Evolutionary conservation across 2,888 invertebrate species (phyloP), one percentile per base, ranked within the genome.

Genomic region (Dendrolimus houi): DNA sequence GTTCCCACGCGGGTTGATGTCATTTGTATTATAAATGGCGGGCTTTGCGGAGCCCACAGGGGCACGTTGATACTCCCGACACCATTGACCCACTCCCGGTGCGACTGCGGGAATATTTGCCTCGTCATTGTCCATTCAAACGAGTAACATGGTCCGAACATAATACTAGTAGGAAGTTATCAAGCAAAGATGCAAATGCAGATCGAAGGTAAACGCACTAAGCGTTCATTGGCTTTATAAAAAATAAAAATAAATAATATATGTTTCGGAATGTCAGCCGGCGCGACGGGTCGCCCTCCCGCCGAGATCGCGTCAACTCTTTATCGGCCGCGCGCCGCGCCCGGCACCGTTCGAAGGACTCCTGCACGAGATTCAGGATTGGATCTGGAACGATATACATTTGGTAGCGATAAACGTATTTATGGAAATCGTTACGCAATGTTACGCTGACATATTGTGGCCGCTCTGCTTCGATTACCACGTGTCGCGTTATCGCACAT

Each of bases 1-100:
- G 83, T 88, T 89, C 88, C 86, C 88, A 88, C 88, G 87, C 82
- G 78, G 29, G 82, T 86, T 88, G 85, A 87, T 87, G 86, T 87
- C 86, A 83, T 84, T 85, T 86, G 84, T 83, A 86, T 87, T 84
- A 85, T 84, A 81, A 83, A 79, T 78, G 81, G 76, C 70, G 79
- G 74, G 73, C 74, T 80, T 80, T 77, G 73, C 68, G 74, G 73
- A 77, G 76, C 69, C 77, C 72, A 70, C 65, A 69, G 68, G 70
- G 64, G 64, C 63, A 60, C 59, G 12, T 47, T 12, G 47, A 61
- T 62, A 64, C 68, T 71, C 76, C 74, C 68, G 67, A 62, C 71
- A 60, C 83, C 81, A 81, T 75, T 85, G 87, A 87, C 87, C 87
- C 83, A 85, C 75, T 81, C 78, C 74, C 75, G 69, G 64, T 67